phyloP scores from a whole-genome alignment of 2,888 invertebrate genomes.

The Melanargia galathea region DNA sequence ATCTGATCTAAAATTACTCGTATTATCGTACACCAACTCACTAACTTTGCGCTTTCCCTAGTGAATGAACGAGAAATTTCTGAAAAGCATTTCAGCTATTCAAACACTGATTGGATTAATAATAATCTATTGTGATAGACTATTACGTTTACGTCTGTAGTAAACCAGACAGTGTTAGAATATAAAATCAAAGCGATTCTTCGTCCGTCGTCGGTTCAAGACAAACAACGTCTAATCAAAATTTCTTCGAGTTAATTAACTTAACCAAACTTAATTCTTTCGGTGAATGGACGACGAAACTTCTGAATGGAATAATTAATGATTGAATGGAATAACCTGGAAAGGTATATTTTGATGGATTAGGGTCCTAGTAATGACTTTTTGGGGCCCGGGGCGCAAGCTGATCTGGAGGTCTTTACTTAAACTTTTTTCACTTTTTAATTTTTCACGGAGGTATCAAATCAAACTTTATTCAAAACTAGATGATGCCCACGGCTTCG shows the following conservation, averaged over 20 bases:
- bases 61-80: background rate
- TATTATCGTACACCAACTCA: background rate
- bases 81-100: slow-evolving; percentile 1
- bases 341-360: slow-evolving; percentile 1
- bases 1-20: slow-evolving; percentile 1
- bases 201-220: background rate
- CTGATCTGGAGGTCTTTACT: too few species aligned
- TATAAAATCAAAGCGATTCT: slow-evolving; percentile 1
- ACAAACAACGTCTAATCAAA: slow-evolving; percentile 18
- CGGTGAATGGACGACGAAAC: slow-evolving; percentile 7
- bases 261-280: slow-evolving; percentile 7
- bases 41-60: slow-evolving; percentile 2
- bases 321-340: slow-evolving; percentile 16
- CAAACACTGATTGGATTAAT: background rate
- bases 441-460: too few species aligned
- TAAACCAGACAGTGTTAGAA: background rate
- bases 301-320: slow-evolving; percentile 16
- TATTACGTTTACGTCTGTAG: background rate
- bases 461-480: too few species aligned
- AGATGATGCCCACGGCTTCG: too few species aligned
- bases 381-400: too few species aligned
- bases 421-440: too few species aligned
- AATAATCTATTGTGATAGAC: background rate
- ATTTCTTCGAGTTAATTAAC: slow-evolving; percentile 10
- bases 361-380: too few species aligned